Evolutionary conservation across 2,113 vertebrate genomes (phyloP).

Genomic region (Vimba vimba): DNA sequence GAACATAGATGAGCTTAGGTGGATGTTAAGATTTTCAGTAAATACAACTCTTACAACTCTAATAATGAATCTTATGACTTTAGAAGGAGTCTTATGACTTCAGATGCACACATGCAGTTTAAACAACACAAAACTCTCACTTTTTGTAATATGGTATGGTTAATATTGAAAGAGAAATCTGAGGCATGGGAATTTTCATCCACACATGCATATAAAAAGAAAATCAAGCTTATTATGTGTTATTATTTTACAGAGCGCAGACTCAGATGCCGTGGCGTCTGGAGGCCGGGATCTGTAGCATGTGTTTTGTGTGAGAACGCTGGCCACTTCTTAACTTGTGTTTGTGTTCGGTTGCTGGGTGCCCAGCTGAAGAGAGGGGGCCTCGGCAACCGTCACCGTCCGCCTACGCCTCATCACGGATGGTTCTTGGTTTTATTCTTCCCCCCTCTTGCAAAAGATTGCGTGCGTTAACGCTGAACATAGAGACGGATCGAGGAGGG

Average conservation of each 20-base stretch:
- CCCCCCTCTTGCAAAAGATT: background rate
- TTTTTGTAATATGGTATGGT: background rate
- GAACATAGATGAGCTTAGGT: background rate
- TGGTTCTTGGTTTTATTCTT: background rate
- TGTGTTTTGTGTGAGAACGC: slow-evolving; percentile 29
- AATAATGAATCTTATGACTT: background rate
- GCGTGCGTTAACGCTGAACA: background rate
- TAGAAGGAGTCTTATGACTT: too few species aligned
- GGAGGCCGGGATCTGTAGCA: background rate
- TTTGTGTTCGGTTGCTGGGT: slow-evolving; percentile 33
- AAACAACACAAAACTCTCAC: background rate
- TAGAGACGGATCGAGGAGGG: slow-evolving; percentile 28
- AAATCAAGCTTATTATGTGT: slow-evolving; percentile 28
- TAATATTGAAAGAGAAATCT: background rate
- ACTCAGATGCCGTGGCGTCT: slow-evolving; percentile 22
- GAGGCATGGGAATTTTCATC: background rate
- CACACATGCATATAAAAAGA: slow-evolving; percentile 24
- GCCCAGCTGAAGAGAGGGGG: background rate
- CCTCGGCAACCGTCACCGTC: background rate
- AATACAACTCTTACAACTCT: background rate
- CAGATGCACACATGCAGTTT: background rate
- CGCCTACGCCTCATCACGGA: slow-evolving; percentile 35
- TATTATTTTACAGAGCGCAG: slow-evolving; percentile 21
- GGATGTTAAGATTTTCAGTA: background rate
- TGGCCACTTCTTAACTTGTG: slow-evolving; percentile 18